Evolutionary conservation across 2,113 vertebrate genomes (phyloP).

Genomic region (Pterocles burchelli): DNA sequence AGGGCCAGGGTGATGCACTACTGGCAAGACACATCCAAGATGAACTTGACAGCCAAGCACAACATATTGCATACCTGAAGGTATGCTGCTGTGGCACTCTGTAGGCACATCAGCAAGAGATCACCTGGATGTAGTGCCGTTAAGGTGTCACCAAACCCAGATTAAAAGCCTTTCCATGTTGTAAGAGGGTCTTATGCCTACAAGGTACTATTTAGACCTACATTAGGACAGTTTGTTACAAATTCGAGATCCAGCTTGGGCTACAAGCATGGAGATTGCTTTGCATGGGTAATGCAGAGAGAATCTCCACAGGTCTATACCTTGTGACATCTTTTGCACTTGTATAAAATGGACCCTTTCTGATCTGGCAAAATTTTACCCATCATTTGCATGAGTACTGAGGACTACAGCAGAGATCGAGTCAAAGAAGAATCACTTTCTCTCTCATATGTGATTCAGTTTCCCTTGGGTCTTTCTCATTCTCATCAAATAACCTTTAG

Average conservation of each 20-base stretch:
- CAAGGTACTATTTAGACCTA: not conserved
- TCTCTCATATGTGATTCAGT: not conserved
- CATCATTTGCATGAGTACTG: not conserved
- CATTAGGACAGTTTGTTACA: not conserved
- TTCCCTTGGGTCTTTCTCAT: not conserved
- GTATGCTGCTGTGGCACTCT: not conserved
- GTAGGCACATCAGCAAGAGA: not conserved
- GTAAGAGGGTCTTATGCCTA: fast-evolving
- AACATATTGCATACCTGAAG: not conserved
- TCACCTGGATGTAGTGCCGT: fast-evolving
- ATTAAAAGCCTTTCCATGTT: not conserved
- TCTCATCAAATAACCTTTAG: not conserved
- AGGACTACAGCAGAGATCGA: not conserved
- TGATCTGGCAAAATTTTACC: not conserved
- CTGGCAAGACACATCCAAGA: not conserved
- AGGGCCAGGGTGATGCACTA: not conserved
- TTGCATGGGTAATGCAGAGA: not conserved
- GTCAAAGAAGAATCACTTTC: not conserved
- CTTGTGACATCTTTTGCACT: not conserved
- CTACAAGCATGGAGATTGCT: not conserved
- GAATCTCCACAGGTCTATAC: not conserved
- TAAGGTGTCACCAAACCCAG: not conserved
- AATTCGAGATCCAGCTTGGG: not conserved
- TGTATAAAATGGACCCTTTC: not conserved
- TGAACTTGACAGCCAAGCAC: not conserved